Evolutionary conservation across 92 coral and sea anemone genomes (phyloP).

Genomic region (Paragorgia papillata): DNA sequence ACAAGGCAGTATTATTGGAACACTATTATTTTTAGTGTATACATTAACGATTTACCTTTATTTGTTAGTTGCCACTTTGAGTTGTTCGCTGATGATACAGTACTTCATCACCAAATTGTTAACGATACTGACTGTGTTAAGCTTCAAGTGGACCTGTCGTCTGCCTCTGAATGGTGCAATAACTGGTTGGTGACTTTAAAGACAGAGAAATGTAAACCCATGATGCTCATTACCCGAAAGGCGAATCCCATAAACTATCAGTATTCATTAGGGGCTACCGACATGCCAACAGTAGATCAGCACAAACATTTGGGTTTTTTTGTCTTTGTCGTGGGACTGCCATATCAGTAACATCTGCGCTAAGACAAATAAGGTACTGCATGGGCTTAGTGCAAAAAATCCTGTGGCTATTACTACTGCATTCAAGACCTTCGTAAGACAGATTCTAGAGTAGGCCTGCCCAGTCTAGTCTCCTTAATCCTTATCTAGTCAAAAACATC

Average conservation of each 20-base stretch:
- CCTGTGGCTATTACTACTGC: constrained; percentile 9
- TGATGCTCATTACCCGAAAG: constrained; percentile 35
- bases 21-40: constrained; percentile 32
- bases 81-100: constrained; percentile 55
- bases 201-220: constrained; percentile 18
- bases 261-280: constrained; percentile 15
- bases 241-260: constrained; percentile 8
- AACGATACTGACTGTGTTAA: constrained; percentile 18
- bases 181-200: constrained; percentile 26
- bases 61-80: constrained; percentile 22
- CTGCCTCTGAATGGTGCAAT: constrained; percentile 24
- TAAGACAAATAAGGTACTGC: constrained; percentile 33
- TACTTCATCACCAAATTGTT: constrained; percentile 29
- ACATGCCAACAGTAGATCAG: constrained; percentile 21
- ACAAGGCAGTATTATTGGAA: constrained; percentile 39
- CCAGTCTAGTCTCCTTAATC: constrained; percentile 31
- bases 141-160: constrained; percentile 34
- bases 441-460: constrained; percentile 39
- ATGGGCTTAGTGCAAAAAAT: constrained; percentile 22
- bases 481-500: constrained; percentile 25
- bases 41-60: constrained; percentile 27
- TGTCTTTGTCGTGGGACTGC: too few relatives aligned
- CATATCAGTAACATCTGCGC: constrained; percentile 20
- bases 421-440: constrained; percentile 36
- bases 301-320: too few relatives aligned